Evolutionary conservation across 30 jellyfish, hydroid and myxozoan genomes (phyloP).

Genomic region (Aurelia sp.): DNA sequence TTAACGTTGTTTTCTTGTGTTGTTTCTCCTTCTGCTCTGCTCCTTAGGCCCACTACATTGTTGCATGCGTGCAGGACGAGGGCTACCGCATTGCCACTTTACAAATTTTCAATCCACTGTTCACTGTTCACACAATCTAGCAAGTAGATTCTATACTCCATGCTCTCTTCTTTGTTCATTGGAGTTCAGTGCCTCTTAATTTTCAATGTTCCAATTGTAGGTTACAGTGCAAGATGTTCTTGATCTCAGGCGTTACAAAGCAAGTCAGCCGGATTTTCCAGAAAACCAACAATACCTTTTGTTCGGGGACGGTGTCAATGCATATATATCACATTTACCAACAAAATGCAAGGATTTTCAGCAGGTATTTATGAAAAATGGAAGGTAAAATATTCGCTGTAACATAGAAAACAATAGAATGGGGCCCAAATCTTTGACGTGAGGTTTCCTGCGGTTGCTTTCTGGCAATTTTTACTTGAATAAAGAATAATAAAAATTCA

Average conservation of each 20-base stretch:
- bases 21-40: too few species aligned
- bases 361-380: slow-evolving; percentile 21
- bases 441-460: too few species aligned
- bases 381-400: neutral
- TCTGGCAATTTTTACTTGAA: too few species aligned
- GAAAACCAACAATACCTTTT: slow-evolving; percentile 21
- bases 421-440: neutral
- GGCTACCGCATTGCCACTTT: too few species aligned
- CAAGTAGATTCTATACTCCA: neutral
- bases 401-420: neutral
- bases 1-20: too few species aligned
- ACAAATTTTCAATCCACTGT: too few species aligned
- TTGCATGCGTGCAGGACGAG: too few species aligned
- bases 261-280: slow-evolving; percentile 25
- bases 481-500: too few species aligned
- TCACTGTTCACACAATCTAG: too few species aligned
- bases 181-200: too few species aligned
- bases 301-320: slow-evolving; percentile 44
- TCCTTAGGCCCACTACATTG: too few species aligned
- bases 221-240: slow-evolving; percentile 38
- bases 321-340: slow-evolving; percentile 63
- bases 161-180: too few species aligned
- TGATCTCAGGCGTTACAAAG: slow-evolving; percentile 54
- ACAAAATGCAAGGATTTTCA: slow-evolving; percentile 69
- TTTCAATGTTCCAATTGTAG: neutral